Base-by-base conservation (phyloP, 2,113 vertebrate species). In the Mungos mungo region DNA sequence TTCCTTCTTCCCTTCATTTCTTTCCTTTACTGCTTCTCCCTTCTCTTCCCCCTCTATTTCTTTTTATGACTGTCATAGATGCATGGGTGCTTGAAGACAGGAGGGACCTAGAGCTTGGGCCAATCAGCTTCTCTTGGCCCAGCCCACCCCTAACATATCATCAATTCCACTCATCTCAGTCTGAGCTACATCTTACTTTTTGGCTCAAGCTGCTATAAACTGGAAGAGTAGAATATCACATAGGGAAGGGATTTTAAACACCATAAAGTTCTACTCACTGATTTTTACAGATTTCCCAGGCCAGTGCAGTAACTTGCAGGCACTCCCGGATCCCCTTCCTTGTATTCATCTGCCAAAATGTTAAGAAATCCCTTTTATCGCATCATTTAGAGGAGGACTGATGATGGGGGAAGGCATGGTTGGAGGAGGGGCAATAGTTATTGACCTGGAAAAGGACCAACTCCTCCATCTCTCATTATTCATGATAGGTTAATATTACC, bases 331-430 rank as follows among this genome's bases (percentile, higher is more conserved):
- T 85, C 47, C 74, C 68, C 57, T 96, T 86, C 33, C 45, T 93
- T 57, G 6, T 87, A 87, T 76, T 60, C 35, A 82, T 65, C 41
- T 97, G 93, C 90, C 47, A 92, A 97, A 97, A 96, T 97, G 87
- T 96, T 92, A 98, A 97, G 92, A 90, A 96, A 71, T 31, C 38
- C 41, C 90, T 96, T 93, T 98, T 95, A 96, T 95, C 92, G 97
- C 96, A 98, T 57, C 19, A 98, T 45, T 66, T 65, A 90, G n/a
- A 95, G 66, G 60, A 94, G 74, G 69, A 89, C 72, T 86, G 72
- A 94, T 79, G 60, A 68, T n/a, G 79, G 60, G 7, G 50, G n/a
- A 69, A 91, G 86, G 33, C 47, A 60, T 85, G 92, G 66, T 81
- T 52, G 23, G 23, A 31, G 60, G 19, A 92, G 50, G 35, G 60